Percentiles rank a stretch among this genome's conserved stretches.
Evolutionary conservation across 1,140 invertebrate species (phyloP).

Genomic region (Neotoxoptera formosana): DNA sequence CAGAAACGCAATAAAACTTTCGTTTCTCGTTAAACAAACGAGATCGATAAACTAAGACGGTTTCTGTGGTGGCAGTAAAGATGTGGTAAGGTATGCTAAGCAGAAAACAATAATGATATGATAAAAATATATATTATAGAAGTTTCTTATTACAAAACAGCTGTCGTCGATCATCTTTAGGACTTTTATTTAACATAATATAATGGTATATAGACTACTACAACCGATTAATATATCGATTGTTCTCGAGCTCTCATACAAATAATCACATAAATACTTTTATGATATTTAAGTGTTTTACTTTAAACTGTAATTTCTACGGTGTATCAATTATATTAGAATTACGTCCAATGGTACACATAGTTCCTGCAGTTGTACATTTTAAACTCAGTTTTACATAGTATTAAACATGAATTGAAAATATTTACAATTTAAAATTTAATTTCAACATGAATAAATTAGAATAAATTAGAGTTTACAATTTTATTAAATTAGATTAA

Average conservation of each 20-base stretch:
- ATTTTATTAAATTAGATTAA: too few species aligned
- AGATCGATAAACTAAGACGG: slow-evolving; percentile 9
- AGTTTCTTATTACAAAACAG: background rate
- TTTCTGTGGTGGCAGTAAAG: background rate
- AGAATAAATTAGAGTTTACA: too few species aligned
- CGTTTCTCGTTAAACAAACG: background rate
- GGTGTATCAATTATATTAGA: background rate
- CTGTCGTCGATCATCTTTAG: background rate
- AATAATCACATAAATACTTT: too few species aligned
- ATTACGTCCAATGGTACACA: background rate
- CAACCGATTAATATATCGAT: background rate
- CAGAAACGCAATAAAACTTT: background rate
- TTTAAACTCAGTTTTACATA: background rate
- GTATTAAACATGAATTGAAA: background rate
- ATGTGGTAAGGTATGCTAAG: background rate
- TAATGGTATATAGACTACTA: background rate
- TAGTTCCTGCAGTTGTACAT: background rate
- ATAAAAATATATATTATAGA: background rate
- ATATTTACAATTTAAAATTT: background rate
- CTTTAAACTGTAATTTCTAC: background rate
- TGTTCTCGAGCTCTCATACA: background rate
- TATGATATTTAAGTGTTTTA: too few species aligned
- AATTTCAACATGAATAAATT: too few species aligned
- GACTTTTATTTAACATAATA: background rate
- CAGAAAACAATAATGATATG: background rate